Evolutionary conservation across 2,797 vertebrate genomes (phyloP), one percentile per base, ranked within the genome.

Genomic region (Argya squamiceps): DNA sequence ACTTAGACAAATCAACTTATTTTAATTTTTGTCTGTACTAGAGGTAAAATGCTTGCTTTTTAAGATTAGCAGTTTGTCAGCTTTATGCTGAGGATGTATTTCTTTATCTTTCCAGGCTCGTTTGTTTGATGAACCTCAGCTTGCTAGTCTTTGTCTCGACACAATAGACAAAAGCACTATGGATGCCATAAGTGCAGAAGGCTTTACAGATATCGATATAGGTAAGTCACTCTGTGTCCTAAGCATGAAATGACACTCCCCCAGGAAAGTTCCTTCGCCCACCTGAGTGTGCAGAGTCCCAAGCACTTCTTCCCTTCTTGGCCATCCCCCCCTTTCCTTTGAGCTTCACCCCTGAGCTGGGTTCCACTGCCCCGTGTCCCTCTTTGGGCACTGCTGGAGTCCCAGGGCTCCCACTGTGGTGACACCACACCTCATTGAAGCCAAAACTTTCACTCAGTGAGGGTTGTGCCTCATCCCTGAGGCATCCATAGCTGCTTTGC

Each of bases 121-220:
- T 80, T 95, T 98, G 70, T 98, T 98, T 95, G 98, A 98, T 96
- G 98, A 98, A 89, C 98, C 98, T 70, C 98, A 98, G 88, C 97
- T 98, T 71, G 98, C 98, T 26, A 98, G 98, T 77, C 98, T 98
- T n/a, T 98, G 98, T 92, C 98, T 98, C 6, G 98, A 98, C 79
- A 98, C 98, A 10, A 97, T 98, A 94, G 98, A 98, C 97, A 98
- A 98, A 93, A 98, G 95, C 59, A 98, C 96, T 1, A 76, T 97
- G 94, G 98, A 98, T 93, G 98, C 98, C 22, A 98, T 98, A 78
- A 98, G 97, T 76, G 98, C 98, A 12, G 98, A 98, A 93, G 98
- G 98, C 26, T 98, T 98, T 88, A 98, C 98, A 9, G 98, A 98
- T 81, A 98, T 98, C 2, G 98, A 98, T 62, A 97, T 98, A 70